These are phyloP conservation scores for Thelaira solivaga DNA, from an alignment of 2,888 invertebrate genomes.

Conservation along the genomic window DNA sequence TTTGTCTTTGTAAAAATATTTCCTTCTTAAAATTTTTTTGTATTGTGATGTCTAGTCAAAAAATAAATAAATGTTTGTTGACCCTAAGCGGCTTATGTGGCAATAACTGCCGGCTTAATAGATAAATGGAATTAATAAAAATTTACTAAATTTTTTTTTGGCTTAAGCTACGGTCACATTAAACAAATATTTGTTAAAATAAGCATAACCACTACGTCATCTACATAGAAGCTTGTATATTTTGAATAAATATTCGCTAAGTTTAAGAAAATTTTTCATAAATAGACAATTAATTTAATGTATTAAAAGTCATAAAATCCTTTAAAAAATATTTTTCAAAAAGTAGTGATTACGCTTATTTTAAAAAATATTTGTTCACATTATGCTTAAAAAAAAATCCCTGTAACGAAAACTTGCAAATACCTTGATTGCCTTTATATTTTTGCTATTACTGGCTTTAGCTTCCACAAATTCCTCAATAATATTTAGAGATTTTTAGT, in stretches of 20 bases:
- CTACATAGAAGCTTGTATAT: too few species aligned
- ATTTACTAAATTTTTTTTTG: conserved; percentile 12
- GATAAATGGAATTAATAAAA: conserved; percentile 20
- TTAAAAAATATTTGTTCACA: too few species aligned
- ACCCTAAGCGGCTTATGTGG: conserved; percentile 42
- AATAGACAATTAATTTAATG: too few species aligned
- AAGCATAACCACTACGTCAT: too few species aligned
- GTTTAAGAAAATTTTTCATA: too few species aligned
- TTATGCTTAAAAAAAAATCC: background rate
- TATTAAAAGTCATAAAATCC: too few species aligned
- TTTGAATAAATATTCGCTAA: too few species aligned
- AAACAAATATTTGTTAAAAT: too few species aligned
- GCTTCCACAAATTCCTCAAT: conserved; percentile 23
- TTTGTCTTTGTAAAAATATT: background rate
- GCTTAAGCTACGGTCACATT: too few species aligned
- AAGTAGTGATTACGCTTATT: too few species aligned
- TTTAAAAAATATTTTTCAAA: too few species aligned
- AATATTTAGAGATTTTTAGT: conserved; percentile 2
- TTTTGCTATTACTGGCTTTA: background rate
- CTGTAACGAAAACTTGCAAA: background rate
- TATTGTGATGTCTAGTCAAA: background rate
- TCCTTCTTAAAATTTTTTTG: background rate
- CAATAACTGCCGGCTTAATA: conserved; percentile 45
- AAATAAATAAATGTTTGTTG: background rate
- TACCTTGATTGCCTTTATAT: background rate